Percentiles rank a stretch among this genome's conserved stretches.
phyloP scores from a whole-genome alignment of 2,113 vertebrate species.

The Nycticebus coucang region DNA sequence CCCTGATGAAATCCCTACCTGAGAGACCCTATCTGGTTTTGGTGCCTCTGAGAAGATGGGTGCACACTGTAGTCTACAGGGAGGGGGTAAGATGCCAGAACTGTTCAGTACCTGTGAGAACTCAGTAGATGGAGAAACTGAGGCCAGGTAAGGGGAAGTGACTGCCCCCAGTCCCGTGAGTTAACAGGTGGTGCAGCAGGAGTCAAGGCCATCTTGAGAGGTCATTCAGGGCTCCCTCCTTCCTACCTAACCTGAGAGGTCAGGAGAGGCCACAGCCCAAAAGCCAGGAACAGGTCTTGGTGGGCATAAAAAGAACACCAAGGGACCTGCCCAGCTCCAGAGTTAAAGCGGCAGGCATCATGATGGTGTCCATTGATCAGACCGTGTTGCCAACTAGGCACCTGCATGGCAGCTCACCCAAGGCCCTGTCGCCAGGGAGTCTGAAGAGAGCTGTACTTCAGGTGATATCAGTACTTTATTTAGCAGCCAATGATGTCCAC shows the following conservation, averaged over 20 bases:
- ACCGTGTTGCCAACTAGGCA: accelerated
- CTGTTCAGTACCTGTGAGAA: neutral
- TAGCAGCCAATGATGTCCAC: neutral
- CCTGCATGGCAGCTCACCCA: accelerated
- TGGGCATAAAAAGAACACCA: neutral
- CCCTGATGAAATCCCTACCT: neutral
- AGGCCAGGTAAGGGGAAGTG: neutral
- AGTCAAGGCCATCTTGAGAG: neutral
- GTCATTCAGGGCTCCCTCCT: neutral
- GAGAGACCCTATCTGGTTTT: neutral
- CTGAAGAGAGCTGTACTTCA: too few relatives aligned
- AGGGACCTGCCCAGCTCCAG: neutral
- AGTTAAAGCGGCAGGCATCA: neutral
- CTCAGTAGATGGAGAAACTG: neutral
- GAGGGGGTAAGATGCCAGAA: neutral
- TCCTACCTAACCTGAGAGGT: neutral
- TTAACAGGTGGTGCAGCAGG: neutral
- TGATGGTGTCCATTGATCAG: accelerated
- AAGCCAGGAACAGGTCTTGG: neutral
- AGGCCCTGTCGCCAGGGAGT: neutral
- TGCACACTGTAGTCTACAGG: too few relatives aligned
- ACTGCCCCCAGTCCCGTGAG: neutral
- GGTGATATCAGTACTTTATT: neutral
- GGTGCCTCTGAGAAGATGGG: neutral
- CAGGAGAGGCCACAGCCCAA: neutral